Base-by-base conservation (phyloP, 1,140 invertebrate genomes). In the Musca domestica region DNA sequence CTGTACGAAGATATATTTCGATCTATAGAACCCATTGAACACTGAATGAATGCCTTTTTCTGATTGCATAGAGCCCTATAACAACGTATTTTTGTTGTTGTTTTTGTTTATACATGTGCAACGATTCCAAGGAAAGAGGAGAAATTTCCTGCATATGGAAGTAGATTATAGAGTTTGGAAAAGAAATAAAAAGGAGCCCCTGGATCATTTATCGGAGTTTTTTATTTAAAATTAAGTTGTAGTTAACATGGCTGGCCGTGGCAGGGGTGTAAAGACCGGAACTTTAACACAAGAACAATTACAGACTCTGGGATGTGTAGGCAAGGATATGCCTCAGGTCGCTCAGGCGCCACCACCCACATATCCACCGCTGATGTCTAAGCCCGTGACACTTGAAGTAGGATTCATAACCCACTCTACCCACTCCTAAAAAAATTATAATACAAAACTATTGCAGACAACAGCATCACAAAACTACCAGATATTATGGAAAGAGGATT, bases 271-370 rank as follows among this genome's bases (percentile, higher is more conserved):
- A 51, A 84, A 85, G 67, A 81, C 87, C 72, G 87, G 87, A 72
- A 86, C 88, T 0, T 87, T 91, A 64, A 88, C 83, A 56, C 81
- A 85, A 2, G 90, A 91, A 73, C 86, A 88, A 68, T 75, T 88
- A 54, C 79, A 76, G 67, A 70, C 74, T 47, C 69, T 88, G n/a
- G 89, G 89, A 2, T 84, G 89, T 66, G 77, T 83, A 1, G 83
- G 84, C 66, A 87, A 85, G 65, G 90, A 92, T 72, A 73, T 83
- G 22, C 71, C 88, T 17, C 85, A 88, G 20, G 83, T 85, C 2
- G 84, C 87, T 46, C 84, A 87, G 17, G 81, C 87, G 2, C 90
- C 90, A 22, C 90, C 90, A 9, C 86, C 87, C 47, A 81, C 88
- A 27, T 93, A 88, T 83, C 90, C 90, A 9, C 73, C 82, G 0